These are phyloP conservation scores for Lycopodina hypogea DNA, from an alignment of 37 sponge, comb jelly and placozoan species.

Conservation along the genomic window DNA sequence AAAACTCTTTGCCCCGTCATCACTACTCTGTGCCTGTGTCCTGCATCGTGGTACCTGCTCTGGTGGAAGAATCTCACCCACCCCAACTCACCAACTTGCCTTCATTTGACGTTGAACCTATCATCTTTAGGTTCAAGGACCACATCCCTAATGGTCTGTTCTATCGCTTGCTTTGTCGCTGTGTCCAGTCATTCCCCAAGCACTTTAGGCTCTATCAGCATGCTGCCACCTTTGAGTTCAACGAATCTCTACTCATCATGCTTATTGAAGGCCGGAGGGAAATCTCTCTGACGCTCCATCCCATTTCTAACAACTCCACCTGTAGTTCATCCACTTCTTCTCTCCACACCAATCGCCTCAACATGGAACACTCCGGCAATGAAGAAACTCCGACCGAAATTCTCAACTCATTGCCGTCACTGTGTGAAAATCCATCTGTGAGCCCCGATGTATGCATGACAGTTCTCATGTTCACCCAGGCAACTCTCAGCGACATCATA, in stretches of 20 bases:
- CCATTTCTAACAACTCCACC: neutral
- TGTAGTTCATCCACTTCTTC: neutral
- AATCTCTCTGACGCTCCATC: constrained; percentile 41
- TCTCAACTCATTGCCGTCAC: neutral
- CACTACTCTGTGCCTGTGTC: constrained; percentile 1
- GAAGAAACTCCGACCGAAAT: neutral
- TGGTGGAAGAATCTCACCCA: constrained; percentile 31
- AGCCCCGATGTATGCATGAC: constrained; percentile 57
- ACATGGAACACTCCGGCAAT: neutral
- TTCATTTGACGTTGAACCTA: constrained; percentile 33
- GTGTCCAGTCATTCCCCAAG: constrained; percentile 49
- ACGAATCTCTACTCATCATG: constrained; percentile 15
- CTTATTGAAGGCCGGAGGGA: constrained; percentile 8
- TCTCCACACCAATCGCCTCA: too few species aligned
- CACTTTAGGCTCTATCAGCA: constrained; percentile 40
- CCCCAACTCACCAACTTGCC: constrained; percentile 23
- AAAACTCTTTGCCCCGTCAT: neutral
- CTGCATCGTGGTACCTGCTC: constrained; percentile 28
- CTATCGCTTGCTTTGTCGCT: constrained; percentile 49
- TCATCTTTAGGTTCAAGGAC: constrained; percentile 52
- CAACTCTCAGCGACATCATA: constrained; percentile 56
- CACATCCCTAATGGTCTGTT: constrained; percentile 52
- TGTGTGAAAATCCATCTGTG: neutral
- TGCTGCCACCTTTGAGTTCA: constrained; percentile 49
- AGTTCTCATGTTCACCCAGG: constrained; percentile 64